Evolutionary conservation across 2,797 vertebrate species (phyloP).

Genomic region (Malacoraja senta): DNA sequence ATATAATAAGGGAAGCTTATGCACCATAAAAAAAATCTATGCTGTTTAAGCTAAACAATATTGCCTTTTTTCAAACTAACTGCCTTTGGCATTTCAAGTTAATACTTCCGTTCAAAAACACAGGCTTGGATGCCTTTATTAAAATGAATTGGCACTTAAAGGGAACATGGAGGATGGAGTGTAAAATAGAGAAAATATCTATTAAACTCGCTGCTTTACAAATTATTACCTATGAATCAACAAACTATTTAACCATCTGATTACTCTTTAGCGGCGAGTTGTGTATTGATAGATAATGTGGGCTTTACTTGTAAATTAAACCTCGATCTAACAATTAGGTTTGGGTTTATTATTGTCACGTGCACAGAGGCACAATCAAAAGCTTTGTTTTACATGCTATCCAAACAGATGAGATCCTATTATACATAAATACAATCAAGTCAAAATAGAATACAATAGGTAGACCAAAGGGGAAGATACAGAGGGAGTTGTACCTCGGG

Average conservation of each 20-base stretch:
- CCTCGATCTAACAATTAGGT: too few relatives aligned
- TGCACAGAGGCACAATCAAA: too few relatives aligned
- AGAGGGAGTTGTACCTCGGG: too few relatives aligned
- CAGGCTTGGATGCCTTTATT: slow-evolving; percentile 55
- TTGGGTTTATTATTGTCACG: too few relatives aligned
- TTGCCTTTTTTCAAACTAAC: slow-evolving; percentile 60
- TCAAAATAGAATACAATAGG: too few relatives aligned
- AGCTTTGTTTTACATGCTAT: too few relatives aligned
- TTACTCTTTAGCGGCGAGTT: neutral
- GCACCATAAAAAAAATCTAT: slow-evolving; percentile 60
- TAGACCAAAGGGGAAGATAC: too few relatives aligned
- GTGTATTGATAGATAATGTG: neutral
- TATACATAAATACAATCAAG: too few relatives aligned
- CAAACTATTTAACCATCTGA: slow-evolving; percentile 7
- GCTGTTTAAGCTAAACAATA: slow-evolving; percentile 56
- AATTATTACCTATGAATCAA: slow-evolving; percentile 36
- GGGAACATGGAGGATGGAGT: slow-evolving; percentile 50
- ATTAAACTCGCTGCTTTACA: slow-evolving; percentile 50
- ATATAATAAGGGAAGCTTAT: slow-evolving; percentile 62
- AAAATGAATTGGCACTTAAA: slow-evolving; percentile 55
- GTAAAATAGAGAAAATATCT: slow-evolving; percentile 55
- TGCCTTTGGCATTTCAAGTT: slow-evolving; percentile 58
- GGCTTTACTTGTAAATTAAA: too few relatives aligned
- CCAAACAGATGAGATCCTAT: too few relatives aligned
- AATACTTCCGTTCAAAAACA: slow-evolving; percentile 62